Evolutionary conservation across 2,888 invertebrate genomes (phyloP).

Genomic region (Drosophila formosana): DNA sequence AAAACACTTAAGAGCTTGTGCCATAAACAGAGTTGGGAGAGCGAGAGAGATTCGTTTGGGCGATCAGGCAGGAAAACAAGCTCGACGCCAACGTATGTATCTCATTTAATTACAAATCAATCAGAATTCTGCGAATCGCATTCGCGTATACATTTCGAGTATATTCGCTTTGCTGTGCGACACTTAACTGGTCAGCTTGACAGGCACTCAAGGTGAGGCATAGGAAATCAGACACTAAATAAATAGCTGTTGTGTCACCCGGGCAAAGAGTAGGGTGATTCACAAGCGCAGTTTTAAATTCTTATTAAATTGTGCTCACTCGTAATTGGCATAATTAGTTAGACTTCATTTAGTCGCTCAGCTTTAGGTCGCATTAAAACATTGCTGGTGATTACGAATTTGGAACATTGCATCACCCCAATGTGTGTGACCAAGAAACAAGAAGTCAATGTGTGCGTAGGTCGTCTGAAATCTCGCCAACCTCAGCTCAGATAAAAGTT

Average conservation of each 20-base stretch:
- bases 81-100: constrained; percentile 44
- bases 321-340: constrained; percentile 4
- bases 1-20: constrained; percentile 21
- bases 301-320: not conserved
- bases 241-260: constrained; percentile 61
- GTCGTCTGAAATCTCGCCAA: constrained; percentile 49
- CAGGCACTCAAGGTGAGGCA: constrained; percentile 63
- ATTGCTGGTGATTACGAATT: constrained; percentile 7
- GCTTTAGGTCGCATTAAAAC: not conserved
- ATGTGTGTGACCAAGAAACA: constrained; percentile 12
- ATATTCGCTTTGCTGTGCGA: constrained; percentile 24
- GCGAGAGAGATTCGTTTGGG: constrained; percentile 14
- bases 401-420: constrained; percentile 59
- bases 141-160: constrained; percentile 15
- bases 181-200: constrained; percentile 53
- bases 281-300: not conserved
- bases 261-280: constrained; percentile 45
- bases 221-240: constrained; percentile 65
- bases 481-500: constrained; percentile 42
- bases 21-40: constrained; percentile 20
- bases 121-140: constrained; percentile 45
- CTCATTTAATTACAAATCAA: constrained; percentile 38
- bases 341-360: not conserved
- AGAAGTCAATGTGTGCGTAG: constrained; percentile 45
- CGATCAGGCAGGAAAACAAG: constrained; percentile 21